These are phyloP conservation scores for Stegana nigrithorax DNA, from an alignment of 2,888 invertebrate species.

Conservation along the genomic window DNA sequence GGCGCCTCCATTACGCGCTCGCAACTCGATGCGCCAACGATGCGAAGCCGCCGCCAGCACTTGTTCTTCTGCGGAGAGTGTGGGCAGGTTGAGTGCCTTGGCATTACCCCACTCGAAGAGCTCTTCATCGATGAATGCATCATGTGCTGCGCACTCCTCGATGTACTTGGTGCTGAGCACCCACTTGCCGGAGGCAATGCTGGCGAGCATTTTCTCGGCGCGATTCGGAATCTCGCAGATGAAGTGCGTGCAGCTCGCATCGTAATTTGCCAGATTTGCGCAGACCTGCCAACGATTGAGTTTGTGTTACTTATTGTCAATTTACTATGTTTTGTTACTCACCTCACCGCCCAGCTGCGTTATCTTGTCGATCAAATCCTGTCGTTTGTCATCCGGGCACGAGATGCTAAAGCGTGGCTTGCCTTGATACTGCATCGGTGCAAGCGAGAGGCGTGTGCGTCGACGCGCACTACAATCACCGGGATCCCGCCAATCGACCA, in stretches of 20 bases:
- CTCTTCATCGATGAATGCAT: slow-evolving; percentile 73
- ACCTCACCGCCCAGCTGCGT: slow-evolving; percentile 52
- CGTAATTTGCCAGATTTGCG: slow-evolving; percentile 69
- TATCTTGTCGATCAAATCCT: slow-evolving; percentile 52
- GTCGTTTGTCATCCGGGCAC: slow-evolving; percentile 57
- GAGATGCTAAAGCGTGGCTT: slow-evolving; percentile 66
- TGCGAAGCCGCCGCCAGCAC: slow-evolving; percentile 73
- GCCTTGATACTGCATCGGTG: slow-evolving; percentile 54
- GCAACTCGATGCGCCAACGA: slow-evolving; percentile 76
- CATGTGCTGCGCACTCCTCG: slow-evolving; percentile 72
- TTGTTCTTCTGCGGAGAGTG: slow-evolving; percentile 69
- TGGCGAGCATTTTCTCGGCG: slow-evolving; percentile 89
- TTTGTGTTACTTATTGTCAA: too few relatives aligned
- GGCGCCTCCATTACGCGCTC: slow-evolving; percentile 68
- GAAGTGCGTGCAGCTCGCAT: slow-evolving; percentile 79
- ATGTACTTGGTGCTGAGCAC: slow-evolving; percentile 85
- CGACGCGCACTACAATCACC: slow-evolving; percentile 60
- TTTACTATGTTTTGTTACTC: too few relatives aligned
- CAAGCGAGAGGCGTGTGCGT: slow-evolving; percentile 36
- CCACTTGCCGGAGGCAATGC: slow-evolving; percentile 91
- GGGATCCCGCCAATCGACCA: slow-evolving; percentile 81
- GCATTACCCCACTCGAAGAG: slow-evolving; percentile 89
- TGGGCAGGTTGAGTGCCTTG: slow-evolving; percentile 70
- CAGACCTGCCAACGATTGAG: slow-evolving; percentile 51
- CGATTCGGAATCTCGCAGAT: slow-evolving; percentile 80